A percentile compares a stretch with the other conserved stretches of the same genome.
These are phyloP conservation scores for Fringilla coelebs DNA, from an alignment of 2,797 vertebrate species.

Conservation along the genomic window DNA sequence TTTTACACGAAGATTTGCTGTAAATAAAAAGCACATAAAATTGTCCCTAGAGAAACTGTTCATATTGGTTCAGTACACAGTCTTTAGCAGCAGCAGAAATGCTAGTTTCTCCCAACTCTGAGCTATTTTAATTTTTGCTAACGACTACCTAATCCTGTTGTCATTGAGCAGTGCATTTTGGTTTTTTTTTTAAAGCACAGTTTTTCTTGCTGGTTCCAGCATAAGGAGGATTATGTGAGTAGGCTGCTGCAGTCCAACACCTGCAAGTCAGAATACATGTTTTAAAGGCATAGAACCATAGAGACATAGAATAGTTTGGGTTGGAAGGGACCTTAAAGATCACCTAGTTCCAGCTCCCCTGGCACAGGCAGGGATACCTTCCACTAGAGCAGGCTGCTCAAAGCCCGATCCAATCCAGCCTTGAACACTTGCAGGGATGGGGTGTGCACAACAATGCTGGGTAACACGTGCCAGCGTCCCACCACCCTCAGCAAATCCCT, in stretches of 20 bases:
- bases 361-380: neutral
- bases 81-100: neutral
- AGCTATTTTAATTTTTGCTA: neutral
- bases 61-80: neutral
- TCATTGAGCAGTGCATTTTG: neutral
- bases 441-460: neutral
- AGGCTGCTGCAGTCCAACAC: neutral
- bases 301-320: neutral
- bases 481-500: neutral
- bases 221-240: neutral
- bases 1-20: neutral
- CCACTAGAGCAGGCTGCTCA: neutral
- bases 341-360: neutral
- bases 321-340: neutral
- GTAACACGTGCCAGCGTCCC: neutral
- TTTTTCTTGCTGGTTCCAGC: neutral
- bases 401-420: neutral
- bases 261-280: neutral
- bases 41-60: neutral
- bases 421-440: neutral
- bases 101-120: neutral
- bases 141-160: neutral
- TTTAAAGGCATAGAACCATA: neutral
- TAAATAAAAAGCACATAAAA: conserved; percentile 9
- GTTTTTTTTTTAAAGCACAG: neutral